phyloP scores from a whole-genome alignment of 2,888 invertebrate genomes.

The Tachina fera region DNA sequence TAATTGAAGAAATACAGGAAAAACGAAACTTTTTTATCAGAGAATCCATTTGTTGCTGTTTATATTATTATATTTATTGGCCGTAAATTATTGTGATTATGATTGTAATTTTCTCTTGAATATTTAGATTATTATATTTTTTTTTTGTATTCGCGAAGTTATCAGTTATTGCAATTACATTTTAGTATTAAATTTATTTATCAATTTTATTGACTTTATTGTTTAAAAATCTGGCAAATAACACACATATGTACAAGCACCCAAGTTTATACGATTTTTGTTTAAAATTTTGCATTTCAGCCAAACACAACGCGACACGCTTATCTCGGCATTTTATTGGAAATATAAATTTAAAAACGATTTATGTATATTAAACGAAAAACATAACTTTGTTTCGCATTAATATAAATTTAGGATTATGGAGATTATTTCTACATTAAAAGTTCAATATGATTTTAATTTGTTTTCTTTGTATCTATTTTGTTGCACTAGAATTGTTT shows the following conservation, averaged over 20 bases:
- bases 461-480: not conserved
- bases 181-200: conserved; percentile 35
- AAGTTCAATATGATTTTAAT: not conserved
- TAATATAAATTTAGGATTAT: conserved; percentile 7
- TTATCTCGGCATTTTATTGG: not conserved
- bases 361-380: not conserved
- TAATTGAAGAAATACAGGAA: not conserved
- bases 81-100: conserved; percentile 27
- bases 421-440: conserved; percentile 8
- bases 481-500: not conserved
- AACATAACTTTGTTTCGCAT: not conserved
- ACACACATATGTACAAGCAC: not conserved
- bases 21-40: not conserved
- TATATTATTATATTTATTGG: conserved; percentile 11
- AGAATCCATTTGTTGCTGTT: conserved; percentile 15
- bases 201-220: conserved; percentile 12
- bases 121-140: conserved; percentile 9
- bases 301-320: conserved; percentile 15
- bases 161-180: conserved; percentile 32
- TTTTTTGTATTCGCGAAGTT: conserved; percentile 10
- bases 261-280: conserved; percentile 3
- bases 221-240: not conserved
- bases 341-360: not conserved
- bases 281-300: not conserved
- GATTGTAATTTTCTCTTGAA: not conserved